phyloP scores from a whole-genome alignment of 2,797 vertebrate genomes.

The Hipposideros larvatus region DNA sequence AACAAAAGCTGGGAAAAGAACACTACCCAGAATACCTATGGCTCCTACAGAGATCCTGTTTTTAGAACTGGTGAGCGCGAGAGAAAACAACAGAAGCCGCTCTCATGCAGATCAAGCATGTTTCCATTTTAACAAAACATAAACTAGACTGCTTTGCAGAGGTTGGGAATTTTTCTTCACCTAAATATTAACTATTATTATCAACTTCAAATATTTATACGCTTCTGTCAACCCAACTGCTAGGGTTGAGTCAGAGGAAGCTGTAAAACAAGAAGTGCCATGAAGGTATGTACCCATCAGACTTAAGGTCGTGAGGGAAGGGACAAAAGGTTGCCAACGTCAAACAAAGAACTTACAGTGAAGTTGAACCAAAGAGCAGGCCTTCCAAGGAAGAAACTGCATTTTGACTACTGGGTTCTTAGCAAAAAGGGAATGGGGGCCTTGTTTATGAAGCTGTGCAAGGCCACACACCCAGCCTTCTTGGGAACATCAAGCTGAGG shows the following conservation, averaged over 20 bases:
- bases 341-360: neutral
- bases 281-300: neutral
- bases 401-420: neutral
- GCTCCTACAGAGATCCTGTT: neutral
- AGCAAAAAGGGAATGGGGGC: neutral
- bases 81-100: neutral
- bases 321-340: neutral
- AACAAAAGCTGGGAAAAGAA: neutral
- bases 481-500: neutral
- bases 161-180: neutral
- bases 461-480: neutral
- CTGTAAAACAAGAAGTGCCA: neutral
- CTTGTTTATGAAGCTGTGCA: neutral
- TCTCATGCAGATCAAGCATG: neutral
- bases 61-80: neutral
- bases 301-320: slow-evolving; percentile 11
- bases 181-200: slow-evolving; percentile 45
- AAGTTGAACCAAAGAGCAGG: neutral
- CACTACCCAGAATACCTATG: neutral
- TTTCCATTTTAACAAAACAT: neutral
- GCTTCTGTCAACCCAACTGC: slow-evolving; percentile 51
- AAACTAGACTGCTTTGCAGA: neutral
- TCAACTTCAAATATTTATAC: slow-evolving; percentile 61
- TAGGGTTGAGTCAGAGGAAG: slow-evolving; percentile 20
- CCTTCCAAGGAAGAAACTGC: neutral